Base-by-base conservation (phyloP, 1,140 invertebrate genomes). In the Ladona fulva region DNA sequence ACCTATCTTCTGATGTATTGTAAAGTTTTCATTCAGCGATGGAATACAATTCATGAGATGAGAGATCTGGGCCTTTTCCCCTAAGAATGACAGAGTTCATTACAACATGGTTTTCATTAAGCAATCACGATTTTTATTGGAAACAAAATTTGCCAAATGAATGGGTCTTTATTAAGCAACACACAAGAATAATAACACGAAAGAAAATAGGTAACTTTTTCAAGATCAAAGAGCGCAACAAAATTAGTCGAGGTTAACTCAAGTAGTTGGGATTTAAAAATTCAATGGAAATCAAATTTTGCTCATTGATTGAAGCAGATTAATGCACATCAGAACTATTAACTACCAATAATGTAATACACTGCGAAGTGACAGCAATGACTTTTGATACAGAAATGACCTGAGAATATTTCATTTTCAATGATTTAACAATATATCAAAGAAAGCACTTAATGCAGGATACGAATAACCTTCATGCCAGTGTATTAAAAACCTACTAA, bases 1-100 rank as follows among this genome's bases (percentile, higher is more conserved):
- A 0, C 92, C 92, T 81, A 93, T 90, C 82, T 92, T 92, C 19
- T 85, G 85, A 82, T 92, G 90, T 0, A 93, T 83, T 80, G 90
- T 84, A 83, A 93, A 93, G 78, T 91, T 86, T 78, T 90, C 87
- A 19, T 88, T 87, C 74, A 93, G 82, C 79, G 88, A 85, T 59
- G 91, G 91, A 74, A 92, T 84, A 19, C 24, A 42, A 24, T 25
- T 3, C 24, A 25, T 24, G 24, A 75, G 24, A 19, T 75, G 74
- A 24, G 24, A 25, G 24, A 25, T 75, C 19, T 25, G 24, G 3
- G 16, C 24, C 16, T 25, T 25, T n/a, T 75, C 29, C 24, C 52
- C 52, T 66, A 66, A 66, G 3, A 25, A 75, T 8, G 16, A 10
- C 16, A 66, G n/a, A 16, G 14, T 19, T 66, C 14, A 66, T 22